Conservation (phyloP, 2,113 vertebrate species). For the Arothron firmamentum region DNA sequence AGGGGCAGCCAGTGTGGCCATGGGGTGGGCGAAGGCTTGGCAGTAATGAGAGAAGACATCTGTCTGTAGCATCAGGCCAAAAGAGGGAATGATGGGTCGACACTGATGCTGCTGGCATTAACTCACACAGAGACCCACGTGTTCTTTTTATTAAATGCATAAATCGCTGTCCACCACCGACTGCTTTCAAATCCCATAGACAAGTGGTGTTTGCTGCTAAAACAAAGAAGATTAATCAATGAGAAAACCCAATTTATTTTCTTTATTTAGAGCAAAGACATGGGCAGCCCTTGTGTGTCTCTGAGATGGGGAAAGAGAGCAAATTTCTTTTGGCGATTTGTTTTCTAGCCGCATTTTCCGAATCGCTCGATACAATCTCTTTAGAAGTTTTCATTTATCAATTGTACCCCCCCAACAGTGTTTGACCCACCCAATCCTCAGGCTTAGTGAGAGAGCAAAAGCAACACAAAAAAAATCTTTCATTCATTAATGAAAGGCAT, state of each 20-base stretch:
- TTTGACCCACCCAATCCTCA: no score
- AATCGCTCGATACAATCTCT: conserved; percentile 63
- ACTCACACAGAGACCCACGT: neutral
- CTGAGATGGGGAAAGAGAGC: conserved; percentile 1
- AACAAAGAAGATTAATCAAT: conserved; percentile 35
- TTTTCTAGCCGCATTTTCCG: conserved; percentile 44
- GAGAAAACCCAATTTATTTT: conserved; percentile 33
- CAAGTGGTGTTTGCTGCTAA: conserved; percentile 4
- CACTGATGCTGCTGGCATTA: conserved; percentile 6
- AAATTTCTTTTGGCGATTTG: conserved; percentile 42
- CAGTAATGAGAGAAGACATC: conserved; percentile 48
- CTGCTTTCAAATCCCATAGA: conserved; percentile 31
- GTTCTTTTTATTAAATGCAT: neutral
- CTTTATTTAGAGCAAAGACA: conserved; percentile 29
- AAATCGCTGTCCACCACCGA: conserved; percentile 9
- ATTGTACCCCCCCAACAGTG: conserved; percentile 23
- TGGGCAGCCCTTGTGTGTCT: conserved; percentile 2
- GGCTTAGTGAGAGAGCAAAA: conserved; percentile 35
- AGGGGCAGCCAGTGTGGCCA: conserved; percentile 39
- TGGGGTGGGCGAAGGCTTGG: conserved; percentile 27
- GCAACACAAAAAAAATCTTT: conserved; percentile 29
- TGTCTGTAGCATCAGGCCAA: conserved; percentile 45
- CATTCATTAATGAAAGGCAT: conserved; percentile 72
- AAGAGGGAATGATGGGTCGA: conserved; percentile 13
- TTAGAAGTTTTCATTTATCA: conserved; percentile 71